phyloP scores from a whole-genome alignment of 2,797 vertebrate genomes.

The Podargus strigoides region DNA sequence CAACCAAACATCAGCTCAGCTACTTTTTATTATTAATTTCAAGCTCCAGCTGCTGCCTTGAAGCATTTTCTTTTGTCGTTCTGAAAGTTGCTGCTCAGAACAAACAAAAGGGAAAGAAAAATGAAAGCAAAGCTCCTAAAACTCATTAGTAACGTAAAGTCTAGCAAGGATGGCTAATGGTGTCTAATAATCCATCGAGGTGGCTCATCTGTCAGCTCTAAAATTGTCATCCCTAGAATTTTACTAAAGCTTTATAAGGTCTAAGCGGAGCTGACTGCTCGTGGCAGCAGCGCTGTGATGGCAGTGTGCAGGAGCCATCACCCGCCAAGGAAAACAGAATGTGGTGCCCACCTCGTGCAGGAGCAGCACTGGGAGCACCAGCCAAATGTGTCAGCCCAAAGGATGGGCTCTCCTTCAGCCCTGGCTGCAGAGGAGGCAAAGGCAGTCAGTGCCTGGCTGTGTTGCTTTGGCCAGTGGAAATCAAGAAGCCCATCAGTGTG shows the following conservation, averaged over 20 bases:
- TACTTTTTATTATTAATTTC: conserved; percentile 69
- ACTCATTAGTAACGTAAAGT: conserved; percentile 5
- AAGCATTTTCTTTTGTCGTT: conserved; percentile 58
- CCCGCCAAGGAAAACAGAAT: not conserved
- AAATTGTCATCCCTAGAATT: conserved; percentile 36
- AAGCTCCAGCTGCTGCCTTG: conserved; percentile 61
- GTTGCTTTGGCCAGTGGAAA: not conserved
- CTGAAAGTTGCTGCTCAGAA: conserved; percentile 19
- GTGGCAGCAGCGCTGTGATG: not conserved
- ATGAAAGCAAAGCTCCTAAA: conserved; percentile 45
- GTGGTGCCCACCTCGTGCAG: rapidly evolving
- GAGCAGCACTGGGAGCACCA: rapidly evolving
- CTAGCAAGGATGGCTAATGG: conserved; percentile 14
- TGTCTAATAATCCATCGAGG: conserved; percentile 53
- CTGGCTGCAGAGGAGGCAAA: not conserved
- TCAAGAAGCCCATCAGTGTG: rapidly evolving
- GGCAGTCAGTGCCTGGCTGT: rapidly evolving
- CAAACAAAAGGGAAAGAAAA: conserved; percentile 59
- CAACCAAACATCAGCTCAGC: conserved; percentile 9
- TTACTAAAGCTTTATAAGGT: conserved; percentile 23
- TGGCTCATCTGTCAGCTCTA: conserved; percentile 28
- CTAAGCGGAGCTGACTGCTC: not conserved
- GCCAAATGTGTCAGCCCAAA: not conserved
- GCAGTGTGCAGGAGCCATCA: not conserved
- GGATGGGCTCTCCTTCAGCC: not conserved